phyloP scores from a whole-genome alignment of 2,113 vertebrate species.

The Datnioides undecimradiatus region DNA sequence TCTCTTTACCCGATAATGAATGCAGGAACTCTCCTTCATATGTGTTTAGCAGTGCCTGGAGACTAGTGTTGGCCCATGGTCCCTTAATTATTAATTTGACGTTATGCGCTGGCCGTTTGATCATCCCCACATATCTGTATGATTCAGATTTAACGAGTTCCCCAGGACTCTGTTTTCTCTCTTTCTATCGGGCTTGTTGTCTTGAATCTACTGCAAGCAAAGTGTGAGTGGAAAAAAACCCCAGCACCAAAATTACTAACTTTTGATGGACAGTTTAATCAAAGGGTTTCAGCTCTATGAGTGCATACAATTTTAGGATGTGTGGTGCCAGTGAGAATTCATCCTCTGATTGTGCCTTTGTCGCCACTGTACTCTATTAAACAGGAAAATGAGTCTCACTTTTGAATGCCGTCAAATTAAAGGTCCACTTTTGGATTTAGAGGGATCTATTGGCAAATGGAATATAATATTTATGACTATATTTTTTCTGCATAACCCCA shows the following conservation, averaged over 20 bases:
- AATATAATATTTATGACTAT: too few relatives aligned
- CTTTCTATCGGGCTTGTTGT: slow-evolving; percentile 54
- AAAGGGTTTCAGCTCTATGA: background rate
- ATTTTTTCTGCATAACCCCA: too few relatives aligned
- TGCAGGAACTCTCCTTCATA: slow-evolving; percentile 76
- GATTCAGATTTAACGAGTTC: slow-evolving; percentile 80
- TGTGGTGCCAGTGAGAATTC: slow-evolving; percentile 9
- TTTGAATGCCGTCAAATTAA: background rate
- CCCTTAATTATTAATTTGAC: slow-evolving; percentile 84
- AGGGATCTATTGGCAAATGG: too few relatives aligned
- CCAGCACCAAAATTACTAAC: slow-evolving; percentile 3
- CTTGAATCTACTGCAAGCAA: slow-evolving; percentile 30
- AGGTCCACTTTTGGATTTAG: too few relatives aligned
- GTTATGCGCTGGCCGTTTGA: slow-evolving; percentile 79
- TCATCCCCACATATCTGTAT: slow-evolving; percentile 76
- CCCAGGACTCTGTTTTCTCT: slow-evolving; percentile 59
- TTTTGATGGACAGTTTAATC: slow-evolving; percentile 32
- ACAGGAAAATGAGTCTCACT: background rate
- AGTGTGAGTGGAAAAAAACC: background rate
- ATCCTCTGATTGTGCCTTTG: slow-evolving; percentile 1
- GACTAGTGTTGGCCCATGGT: slow-evolving; percentile 69
- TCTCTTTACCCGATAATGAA: slow-evolving; percentile 62
- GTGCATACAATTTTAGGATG: background rate
- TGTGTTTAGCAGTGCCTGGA: slow-evolving; percentile 75
- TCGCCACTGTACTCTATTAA: background rate